phyloP scores from a whole-genome alignment of 2,113 vertebrate species.

The Deroptyus accipitrinus region DNA sequence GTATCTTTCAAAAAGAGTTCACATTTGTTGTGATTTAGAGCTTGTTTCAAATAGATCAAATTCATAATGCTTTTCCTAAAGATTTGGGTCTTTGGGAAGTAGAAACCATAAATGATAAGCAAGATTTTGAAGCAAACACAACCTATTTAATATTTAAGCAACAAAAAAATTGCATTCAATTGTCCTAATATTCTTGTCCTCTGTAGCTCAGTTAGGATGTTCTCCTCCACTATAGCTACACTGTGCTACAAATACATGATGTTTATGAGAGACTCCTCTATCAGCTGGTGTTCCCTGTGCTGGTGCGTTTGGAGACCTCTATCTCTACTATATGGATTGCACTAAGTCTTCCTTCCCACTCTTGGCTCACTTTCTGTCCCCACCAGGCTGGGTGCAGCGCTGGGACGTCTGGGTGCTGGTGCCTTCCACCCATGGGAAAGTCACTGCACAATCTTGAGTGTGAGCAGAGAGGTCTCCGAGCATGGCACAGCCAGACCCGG shows the following conservation, averaged over 20 bases:
- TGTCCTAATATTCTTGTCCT: not conserved
- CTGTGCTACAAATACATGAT: not conserved
- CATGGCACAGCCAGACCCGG: not conserved
- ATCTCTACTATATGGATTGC: not conserved
- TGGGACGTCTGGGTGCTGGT: rapidly evolving
- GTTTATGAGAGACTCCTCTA: not conserved
- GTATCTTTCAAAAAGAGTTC: not conserved
- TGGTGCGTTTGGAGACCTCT: not conserved
- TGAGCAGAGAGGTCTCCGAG: not conserved
- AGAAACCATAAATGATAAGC: not conserved
- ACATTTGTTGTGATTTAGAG: not conserved
- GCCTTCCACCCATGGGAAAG: not conserved
- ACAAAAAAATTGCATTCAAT: not conserved
- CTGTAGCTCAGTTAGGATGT: not conserved
- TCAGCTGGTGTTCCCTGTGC: not conserved
- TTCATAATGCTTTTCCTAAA: not conserved
- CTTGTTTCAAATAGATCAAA: not conserved
- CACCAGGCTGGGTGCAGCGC: rapidly evolving
- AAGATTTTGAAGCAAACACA: not conserved
- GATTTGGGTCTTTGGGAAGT: not conserved
- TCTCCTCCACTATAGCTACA: not conserved
- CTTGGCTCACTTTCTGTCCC: not conserved
- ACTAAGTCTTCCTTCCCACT: not conserved
- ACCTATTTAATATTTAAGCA: not conserved
- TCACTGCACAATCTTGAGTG: rapidly evolving